These are phyloP conservation scores for Acheta domesticus DNA, from an alignment of 2,888 invertebrate genomes.

Conservation along the genomic window DNA sequence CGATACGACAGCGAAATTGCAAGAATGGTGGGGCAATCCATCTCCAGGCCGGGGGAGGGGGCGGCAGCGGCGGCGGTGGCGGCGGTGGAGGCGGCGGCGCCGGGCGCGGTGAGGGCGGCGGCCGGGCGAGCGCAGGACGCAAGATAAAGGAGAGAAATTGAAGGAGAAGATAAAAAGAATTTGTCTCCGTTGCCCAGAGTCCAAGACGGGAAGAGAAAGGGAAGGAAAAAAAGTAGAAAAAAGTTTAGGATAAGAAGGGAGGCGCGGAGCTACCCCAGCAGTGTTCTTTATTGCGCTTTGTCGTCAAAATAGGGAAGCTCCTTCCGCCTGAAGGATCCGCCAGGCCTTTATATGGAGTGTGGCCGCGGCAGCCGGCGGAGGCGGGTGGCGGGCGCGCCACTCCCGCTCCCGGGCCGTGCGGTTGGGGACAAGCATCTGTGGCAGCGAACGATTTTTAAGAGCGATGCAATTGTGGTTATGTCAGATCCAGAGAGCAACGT, in stretches of 20 bases:
- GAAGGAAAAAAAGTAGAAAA: constrained; percentile 21
- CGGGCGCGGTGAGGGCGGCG: background rate
- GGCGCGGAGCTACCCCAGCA: constrained; percentile 18
- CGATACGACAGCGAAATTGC: constrained; percentile 92
- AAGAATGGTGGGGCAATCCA: constrained; percentile 89
- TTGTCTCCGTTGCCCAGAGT: constrained; percentile 25
- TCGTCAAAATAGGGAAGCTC: constrained; percentile 18
- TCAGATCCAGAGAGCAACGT: too few relatives aligned
- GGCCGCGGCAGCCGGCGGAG: background rate
- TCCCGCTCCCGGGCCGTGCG: too few relatives aligned
- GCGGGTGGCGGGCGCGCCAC: too few relatives aligned
- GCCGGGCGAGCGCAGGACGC: constrained; percentile 31
- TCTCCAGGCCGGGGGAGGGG: constrained; percentile 50
- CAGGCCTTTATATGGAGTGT: background rate
- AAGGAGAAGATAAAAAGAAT: constrained; percentile 23
- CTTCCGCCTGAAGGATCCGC: background rate
- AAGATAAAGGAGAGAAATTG: constrained; percentile 30
- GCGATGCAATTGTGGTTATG: too few relatives aligned
- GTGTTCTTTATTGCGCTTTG: constrained; percentile 18
- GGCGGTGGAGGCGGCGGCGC: background rate
- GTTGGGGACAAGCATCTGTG: too few relatives aligned
- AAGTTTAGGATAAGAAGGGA: constrained; percentile 24
- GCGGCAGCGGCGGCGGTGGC: background rate
- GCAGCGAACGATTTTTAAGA: too few relatives aligned
- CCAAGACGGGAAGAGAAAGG: constrained; percentile 23